Evolutionary conservation across 2,113 vertebrate species (phyloP), one percentile per base, ranked within the genome.

Genomic region (Leiothrix lutea): DNA sequence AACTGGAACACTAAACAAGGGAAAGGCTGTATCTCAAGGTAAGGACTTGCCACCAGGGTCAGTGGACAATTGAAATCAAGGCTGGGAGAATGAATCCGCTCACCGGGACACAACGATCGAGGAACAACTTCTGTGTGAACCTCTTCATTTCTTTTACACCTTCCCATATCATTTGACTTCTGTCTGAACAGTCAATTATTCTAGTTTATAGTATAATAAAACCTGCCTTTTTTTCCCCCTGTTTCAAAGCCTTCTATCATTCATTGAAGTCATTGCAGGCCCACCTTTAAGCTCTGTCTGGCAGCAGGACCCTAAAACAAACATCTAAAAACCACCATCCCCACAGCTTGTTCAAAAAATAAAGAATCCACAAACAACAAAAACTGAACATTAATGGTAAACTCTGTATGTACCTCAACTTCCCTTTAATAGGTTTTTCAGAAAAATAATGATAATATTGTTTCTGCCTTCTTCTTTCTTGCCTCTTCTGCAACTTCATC

Each of bases 41-140:
- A 64, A 91, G 47, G 44, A 20, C 36, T 56, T 75, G 71, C 48
- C 75, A 85, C 35, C 33, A 36, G 56, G 57, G 61, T 47, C 66
- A 56, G 53, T 1, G 1, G 77, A 78, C 53, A 56, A 82, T 0
- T 66, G 48, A 56, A 90, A 66, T 42, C 78, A 90, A 90, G 85
- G 85, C 44, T 64, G 26, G 24, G 19, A 88, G 24, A 79, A 92
- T 45, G 4, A 93, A 89, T 65, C 60, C 18, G 20, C 40, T 47
- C 0, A 0, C 22, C 48, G 28, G 24, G 29, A 83, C 33, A 21
- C 25, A 74, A 70, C 0, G 0, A 47, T 50, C 73, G 70, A 78
- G 47, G 36, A 74, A 81, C 3, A 5, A 62, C 45, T 65, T 82
- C 11, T 11, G 11, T 7, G 31, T 20, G 44, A 88, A 35, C 60